Percentiles rank a stretch among this genome's conserved stretches.
These are phyloP conservation scores for Phalacrocorax pelagicus DNA, from an alignment of 2,113 vertebrate species.

Conservation along the genomic window DNA sequence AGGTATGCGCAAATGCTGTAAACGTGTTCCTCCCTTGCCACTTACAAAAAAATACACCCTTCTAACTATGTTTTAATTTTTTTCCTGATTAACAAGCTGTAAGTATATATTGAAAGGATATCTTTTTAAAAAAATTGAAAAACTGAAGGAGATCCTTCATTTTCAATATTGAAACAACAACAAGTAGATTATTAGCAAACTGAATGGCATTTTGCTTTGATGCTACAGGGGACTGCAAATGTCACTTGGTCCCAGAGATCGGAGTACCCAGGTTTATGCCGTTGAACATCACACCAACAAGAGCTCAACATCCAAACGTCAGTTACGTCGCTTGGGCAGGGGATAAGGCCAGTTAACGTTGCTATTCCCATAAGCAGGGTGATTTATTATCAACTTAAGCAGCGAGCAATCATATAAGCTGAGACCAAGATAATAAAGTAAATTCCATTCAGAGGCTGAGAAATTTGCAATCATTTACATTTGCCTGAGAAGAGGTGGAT, in stretches of 20 bases:
- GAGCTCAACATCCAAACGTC: background rate
- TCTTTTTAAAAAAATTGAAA: background rate
- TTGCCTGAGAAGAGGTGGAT: background rate
- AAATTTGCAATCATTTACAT: background rate
- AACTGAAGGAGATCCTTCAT: background rate
- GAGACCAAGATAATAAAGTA: background rate
- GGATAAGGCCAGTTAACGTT: background rate
- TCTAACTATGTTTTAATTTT: background rate
- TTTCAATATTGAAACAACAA: background rate
- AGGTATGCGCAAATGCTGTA: background rate
- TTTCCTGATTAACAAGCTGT: background rate
- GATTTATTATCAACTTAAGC: background rate
- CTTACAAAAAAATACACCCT: background rate
- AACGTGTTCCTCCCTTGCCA: background rate
- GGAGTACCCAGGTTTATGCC: background rate
- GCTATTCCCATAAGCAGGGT: background rate
- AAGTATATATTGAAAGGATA: background rate
- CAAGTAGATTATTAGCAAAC: background rate
- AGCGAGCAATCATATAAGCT: background rate
- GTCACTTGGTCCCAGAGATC: background rate
- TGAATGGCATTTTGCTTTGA: background rate
- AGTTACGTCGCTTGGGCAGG: background rate
- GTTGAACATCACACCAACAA: background rate
- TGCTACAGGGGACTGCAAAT: background rate
- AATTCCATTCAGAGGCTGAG: background rate